Base-by-base conservation (phyloP, 2,797 vertebrate genomes). In the Acanthiza pusilla region DNA sequence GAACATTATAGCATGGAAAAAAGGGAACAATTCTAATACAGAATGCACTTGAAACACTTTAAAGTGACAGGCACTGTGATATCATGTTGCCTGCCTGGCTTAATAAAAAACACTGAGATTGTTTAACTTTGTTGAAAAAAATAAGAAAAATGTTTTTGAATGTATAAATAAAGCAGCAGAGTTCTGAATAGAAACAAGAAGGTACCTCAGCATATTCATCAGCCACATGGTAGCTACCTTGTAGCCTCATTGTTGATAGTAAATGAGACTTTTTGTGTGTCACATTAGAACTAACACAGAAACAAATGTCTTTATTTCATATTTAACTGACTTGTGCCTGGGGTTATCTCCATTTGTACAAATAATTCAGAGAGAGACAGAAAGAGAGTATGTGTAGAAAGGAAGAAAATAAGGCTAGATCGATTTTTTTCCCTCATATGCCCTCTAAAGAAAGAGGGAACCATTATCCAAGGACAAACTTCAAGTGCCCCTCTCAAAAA, bases 211-310 rank as follows among this genome's bases (percentile, higher is more conserved):
- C 97, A 97, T 97, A 96, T 93, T 97, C 97, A 97, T 95, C 96
- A 97, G 98, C 98, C 98, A 98, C 97, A 97, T 96, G 97, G 98
- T 98, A 98, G 97, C 98, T 98, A 98, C 97, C 97, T 97, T 94
- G 97, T 90, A 97, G 97, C 97, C 97, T 98, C 97, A 97, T 94
- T 96, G 94, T 96, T 94, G 95, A 96, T 88, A 92, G 86, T 90
- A 96, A 97, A 97, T 97, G 97, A 98, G 98, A 97, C 97, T 97
- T 96, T 97, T 95, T 97, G 96, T 96, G 91, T 96, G 95, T 97
- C 97, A 96, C 95, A 76, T 94, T 94, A 96, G 92, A 93, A 94
- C 85, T 88, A 95, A 95, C 83, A 97, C 94, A 96, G 91, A 97
- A 97, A 97, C 78, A 96, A 97, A 92, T 76, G 82, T 91, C 79